phyloP scores from a whole-genome alignment of 2,797 vertebrate species.

The Microctenopoma stevenorrisi region DNA sequence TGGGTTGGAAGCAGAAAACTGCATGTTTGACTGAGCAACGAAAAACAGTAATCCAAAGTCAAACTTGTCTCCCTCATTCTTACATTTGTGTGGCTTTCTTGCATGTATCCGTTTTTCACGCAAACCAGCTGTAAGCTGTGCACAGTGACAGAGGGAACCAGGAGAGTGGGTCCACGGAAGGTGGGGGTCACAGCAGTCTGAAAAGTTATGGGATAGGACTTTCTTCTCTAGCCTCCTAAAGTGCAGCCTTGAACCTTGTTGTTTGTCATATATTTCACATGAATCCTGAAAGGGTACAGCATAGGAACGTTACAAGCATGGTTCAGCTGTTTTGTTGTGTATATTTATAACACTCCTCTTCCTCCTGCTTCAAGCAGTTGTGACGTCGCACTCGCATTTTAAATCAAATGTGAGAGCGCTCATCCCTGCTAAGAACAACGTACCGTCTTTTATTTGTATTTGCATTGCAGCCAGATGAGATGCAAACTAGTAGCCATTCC shows the following conservation, averaged over 20 bases:
- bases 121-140: constrained; percentile 73
- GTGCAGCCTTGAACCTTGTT: constrained; percentile 50
- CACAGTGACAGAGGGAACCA: constrained; percentile 54
- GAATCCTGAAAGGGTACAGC: constrained; percentile 37
- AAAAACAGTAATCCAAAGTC: constrained; percentile 51
- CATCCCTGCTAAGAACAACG: no score
- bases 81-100: constrained; percentile 39
- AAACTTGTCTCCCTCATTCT: constrained; percentile 32
- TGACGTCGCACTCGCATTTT: no score
- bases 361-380: no score
- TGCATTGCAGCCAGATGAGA: no score
- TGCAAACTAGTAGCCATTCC: no score
- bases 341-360: constrained; percentile 20
- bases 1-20: constrained; percentile 42
- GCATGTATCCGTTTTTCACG: constrained; percentile 57
- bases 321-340: constrained; percentile 27
- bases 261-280: constrained; percentile 48
- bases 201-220: constrained; percentile 26
- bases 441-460: no score
- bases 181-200: constrained; percentile 9
- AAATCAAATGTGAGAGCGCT: no score
- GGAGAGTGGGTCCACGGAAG: constrained; percentile 22
- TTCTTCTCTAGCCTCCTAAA: constrained; percentile 48
- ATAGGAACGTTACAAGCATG: constrained; percentile 43
- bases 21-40: constrained; percentile 52